These are phyloP conservation scores for Tineola bisselliella DNA, from an alignment of 2,888 invertebrate species.

Conservation along the genomic window DNA sequence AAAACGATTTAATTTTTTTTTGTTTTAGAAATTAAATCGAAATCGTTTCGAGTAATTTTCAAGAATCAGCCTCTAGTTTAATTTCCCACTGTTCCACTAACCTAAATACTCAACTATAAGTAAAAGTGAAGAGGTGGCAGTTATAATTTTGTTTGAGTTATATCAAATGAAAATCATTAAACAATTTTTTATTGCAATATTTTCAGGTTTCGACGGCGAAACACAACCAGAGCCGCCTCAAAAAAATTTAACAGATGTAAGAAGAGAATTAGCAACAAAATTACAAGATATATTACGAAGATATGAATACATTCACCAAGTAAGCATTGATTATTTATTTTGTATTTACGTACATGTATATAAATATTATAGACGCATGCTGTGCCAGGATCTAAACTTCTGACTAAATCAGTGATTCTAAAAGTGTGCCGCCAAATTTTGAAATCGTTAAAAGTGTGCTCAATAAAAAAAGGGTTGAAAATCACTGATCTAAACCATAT, in stretches of 20 bases:
- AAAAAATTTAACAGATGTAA: slow-evolving; percentile 30
- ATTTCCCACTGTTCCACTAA: background rate
- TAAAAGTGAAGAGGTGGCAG: background rate
- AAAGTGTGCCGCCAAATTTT: no score
- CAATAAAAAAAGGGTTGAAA: no score
- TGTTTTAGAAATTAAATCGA: background rate
- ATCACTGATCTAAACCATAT: no score
- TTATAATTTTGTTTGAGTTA: background rate
- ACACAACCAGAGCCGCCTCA: slow-evolving; percentile 20
- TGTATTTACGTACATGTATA: no score
- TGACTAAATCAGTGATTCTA: no score
- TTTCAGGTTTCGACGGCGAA: background rate
- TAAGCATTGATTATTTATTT: slow-evolving; percentile 20
- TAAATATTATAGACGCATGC: no score
- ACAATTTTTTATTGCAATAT: background rate
- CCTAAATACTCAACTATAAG: slow-evolving; percentile 2
- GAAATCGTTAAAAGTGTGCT: no score
- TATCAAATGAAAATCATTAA: background rate
- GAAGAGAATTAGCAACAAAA: slow-evolving; percentile 29
- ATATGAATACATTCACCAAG: slow-evolving; percentile 20
- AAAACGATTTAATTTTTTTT: no score
- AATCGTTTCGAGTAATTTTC: background rate
- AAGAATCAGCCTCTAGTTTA: background rate
- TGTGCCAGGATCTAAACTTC: no score
- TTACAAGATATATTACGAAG: slow-evolving; percentile 25